Base-by-base conservation (phyloP, 1,140 invertebrate genomes). In the Pollicipes pollicipes region DNA sequence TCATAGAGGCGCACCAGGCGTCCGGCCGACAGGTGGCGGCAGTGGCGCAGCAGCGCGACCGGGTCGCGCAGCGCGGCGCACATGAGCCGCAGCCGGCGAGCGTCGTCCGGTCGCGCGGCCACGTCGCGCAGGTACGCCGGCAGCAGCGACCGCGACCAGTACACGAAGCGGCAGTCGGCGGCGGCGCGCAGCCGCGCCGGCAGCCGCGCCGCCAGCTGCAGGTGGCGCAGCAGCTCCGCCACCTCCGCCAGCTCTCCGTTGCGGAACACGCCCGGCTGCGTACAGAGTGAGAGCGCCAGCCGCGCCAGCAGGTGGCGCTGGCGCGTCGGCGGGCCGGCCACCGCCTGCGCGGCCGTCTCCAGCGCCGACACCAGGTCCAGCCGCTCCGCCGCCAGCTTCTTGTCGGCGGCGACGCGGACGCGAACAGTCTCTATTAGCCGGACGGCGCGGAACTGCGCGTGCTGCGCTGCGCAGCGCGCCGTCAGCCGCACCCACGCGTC, bases 81-180 rank as follows among this genome's bases (percentile, higher is more conserved):
- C 77, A 89, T 84, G 75, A 86, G 85, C 83, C 87, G 83, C 66
- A 86, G 81, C 67, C 85, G 84, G 66, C 85, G 80, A 68, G 84
- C 79, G 80, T 88, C 84, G 63, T 83, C 78, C 72, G 86, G 83
- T 73, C 82, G 83, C 69, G 85, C 83, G 76, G 86, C 86, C 64
- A 89, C 78, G 76, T 87, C 84, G 74, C 86, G 82, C 76, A 92
- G 85, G 81, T 93, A 93, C 32, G 88, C 84, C 10, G 87, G 85
- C 63, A 91, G 81, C 68, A 93, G 82, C 72, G 87, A 85, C 76
- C 87, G 83, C 81, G 93, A 90, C 86, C 89, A 91, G 77, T 90
- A 88, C n/a, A 93, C 77, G 80, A 89, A 89, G 63, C 86, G 87
- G 75, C 88, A 88, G 78, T 90, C 84, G 77, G 86, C 88, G 29